Conservation (phyloP, 2,113 vertebrate species). For the Camelus dromedarius region DNA sequence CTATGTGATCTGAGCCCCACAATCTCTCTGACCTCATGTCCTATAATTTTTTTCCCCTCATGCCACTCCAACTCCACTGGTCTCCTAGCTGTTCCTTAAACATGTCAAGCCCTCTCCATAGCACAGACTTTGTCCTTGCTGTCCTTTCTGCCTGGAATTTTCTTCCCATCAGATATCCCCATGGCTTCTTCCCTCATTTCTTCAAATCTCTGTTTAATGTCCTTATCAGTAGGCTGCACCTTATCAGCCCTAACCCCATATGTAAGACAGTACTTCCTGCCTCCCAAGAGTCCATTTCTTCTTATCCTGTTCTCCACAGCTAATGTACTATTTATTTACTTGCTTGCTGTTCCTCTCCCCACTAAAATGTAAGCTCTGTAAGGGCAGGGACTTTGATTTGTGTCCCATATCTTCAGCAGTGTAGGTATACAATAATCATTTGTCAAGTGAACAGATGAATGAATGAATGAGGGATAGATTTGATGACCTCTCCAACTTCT, state of each 20-base stretch:
- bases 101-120: too few species aligned
- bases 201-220: constrained; percentile 23
- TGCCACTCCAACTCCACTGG: not conserved
- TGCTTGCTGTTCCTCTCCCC: not conserved
- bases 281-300: not conserved
- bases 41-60: not conserved
- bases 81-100: not conserved
- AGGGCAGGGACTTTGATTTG: not conserved
- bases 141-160: not conserved
- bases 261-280: not conserved
- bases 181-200: not conserved
- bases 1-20: not conserved
- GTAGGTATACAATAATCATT: not conserved
- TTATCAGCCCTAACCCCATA: not conserved
- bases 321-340: not conserved
- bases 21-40: not conserved
- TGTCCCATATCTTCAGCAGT: not conserved
- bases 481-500: not conserved
- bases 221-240: not conserved
- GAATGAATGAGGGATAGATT: not conserved
- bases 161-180: not conserved
- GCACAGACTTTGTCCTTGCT: not conserved
- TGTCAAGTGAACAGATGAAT: not conserved
- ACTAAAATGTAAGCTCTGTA: not conserved
- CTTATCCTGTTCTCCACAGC: not conserved